Conservation (phyloP, 2,888 invertebrate species). For the Panzeria rudis region DNA sequence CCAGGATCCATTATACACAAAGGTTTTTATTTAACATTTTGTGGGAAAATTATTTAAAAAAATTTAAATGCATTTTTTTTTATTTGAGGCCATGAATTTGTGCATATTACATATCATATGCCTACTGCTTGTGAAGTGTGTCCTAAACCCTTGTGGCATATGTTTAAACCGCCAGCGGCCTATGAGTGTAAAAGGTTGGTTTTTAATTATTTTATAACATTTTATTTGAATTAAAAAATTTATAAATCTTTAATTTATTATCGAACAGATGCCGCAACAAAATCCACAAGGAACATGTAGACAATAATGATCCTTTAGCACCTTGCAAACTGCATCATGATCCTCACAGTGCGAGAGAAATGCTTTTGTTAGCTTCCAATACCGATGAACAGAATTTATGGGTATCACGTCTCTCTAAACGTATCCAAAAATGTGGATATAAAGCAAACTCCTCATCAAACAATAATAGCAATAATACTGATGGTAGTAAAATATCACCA, state of each 20-base stretch:
- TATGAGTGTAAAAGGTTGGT: slow-evolving; percentile 94
- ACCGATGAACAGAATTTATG: slow-evolving; percentile 95
- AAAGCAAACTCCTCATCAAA: slow-evolving; percentile 90
- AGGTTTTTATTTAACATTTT: slow-evolving; percentile 75
- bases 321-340: slow-evolving; percentile 98
- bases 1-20: slow-evolving; percentile 83
- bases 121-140: slow-evolving; percentile 99
- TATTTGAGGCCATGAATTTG: slow-evolving; percentile 92
- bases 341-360: slow-evolving; percentile 96
- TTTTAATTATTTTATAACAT: not conserved
- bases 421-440: slow-evolving; percentile 96
- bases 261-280: slow-evolving; percentile 94
- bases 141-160: slow-evolving; percentile 97
- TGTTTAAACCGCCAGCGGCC: slow-evolving; percentile 98
- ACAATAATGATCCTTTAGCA: slow-evolving; percentile 91
- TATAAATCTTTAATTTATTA: slow-evolving; percentile 38
- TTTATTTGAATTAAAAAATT: slow-evolving; percentile 24
- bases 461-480: slow-evolving; percentile 83
- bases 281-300: slow-evolving; percentile 98
- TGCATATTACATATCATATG: slow-evolving; percentile 98
- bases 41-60: not conserved
- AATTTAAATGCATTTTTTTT: not conserved
- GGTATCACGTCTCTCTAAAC: slow-evolving; percentile 95
- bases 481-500: slow-evolving; percentile 90
- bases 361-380: slow-evolving; percentile 93